A percentile compares a stretch with the other conserved stretches of the same genome.
Conservation (phyloP, 2,113 vertebrate genomes). For the Lepus americanus region DNA sequence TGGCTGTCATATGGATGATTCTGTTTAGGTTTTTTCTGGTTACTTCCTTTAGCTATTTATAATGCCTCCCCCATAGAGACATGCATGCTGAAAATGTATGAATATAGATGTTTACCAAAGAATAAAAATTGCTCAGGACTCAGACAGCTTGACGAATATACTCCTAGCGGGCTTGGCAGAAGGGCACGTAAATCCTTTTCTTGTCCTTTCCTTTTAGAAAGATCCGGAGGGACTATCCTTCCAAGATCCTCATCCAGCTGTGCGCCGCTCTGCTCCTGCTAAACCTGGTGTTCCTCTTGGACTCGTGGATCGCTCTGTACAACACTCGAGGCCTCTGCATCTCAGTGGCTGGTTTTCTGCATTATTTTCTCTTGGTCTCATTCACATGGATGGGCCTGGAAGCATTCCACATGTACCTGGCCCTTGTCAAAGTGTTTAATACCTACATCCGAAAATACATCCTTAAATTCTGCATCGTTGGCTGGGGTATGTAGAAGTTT, state of each 20-base stretch:
- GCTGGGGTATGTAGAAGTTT: constrained; percentile 93
- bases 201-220: constrained; percentile 89
- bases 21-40: constrained; percentile 12
- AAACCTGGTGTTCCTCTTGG: constrained; percentile 94
- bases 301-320: constrained; percentile 95
- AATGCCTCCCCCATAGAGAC: neutral
- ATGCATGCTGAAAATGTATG: neutral
- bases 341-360: constrained; percentile 94
- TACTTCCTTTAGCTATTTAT: constrained; percentile 26
- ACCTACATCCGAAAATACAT: constrained; percentile 95
- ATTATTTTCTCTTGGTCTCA: constrained; percentile 97
- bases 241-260: constrained; percentile 97
- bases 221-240: constrained; percentile 95
- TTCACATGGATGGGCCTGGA: constrained; percentile 99
- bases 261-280: constrained; percentile 93
- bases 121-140: constrained; percentile 59
- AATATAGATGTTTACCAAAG: neutral
- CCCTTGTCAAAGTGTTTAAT: constrained; percentile 96
- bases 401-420: constrained; percentile 98
- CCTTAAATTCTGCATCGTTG: constrained; percentile 94
- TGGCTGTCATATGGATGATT: neutral
- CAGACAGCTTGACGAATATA: neutral
- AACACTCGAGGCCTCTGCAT: constrained; percentile 90
- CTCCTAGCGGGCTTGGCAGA: constrained; percentile 12
- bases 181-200: constrained; percentile 58